These are phyloP conservation scores for Pontoporia blainvillei DNA, from an alignment of 2,113 vertebrate genomes.

Conservation along the genomic window DNA sequence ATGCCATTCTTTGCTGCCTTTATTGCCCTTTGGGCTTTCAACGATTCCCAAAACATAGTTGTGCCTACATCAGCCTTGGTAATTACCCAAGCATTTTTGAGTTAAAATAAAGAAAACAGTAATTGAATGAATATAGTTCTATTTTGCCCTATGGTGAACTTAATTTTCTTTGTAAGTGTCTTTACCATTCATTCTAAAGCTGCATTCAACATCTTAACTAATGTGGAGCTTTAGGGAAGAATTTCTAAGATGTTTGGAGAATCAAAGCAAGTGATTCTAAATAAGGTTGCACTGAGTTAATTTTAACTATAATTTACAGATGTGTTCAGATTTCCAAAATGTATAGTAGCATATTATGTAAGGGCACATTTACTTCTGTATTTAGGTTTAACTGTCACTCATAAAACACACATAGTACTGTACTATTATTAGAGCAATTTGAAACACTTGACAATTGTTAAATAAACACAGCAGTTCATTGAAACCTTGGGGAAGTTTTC, in stretches of 20 bases:
- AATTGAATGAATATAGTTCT: constrained; percentile 34
- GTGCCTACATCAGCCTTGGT: neutral
- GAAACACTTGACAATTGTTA: constrained; percentile 74
- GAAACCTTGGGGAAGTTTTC: constrained; percentile 76
- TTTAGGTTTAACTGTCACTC: constrained; percentile 65
- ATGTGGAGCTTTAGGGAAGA: neutral
- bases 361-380: constrained; percentile 21
- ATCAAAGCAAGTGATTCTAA: constrained; percentile 50
- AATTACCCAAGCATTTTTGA: constrained; percentile 9
- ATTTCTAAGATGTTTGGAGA: constrained; percentile 38
- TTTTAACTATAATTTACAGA: constrained; percentile 53
- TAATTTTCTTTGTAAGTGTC: constrained; percentile 23
- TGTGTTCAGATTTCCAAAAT: constrained; percentile 42
- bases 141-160: neutral
- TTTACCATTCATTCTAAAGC: constrained; percentile 27
- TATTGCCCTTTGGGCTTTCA: neutral
- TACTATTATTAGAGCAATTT: constrained; percentile 56
- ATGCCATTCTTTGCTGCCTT: neutral
- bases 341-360: neutral
- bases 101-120: constrained; percentile 41
- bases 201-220: constrained; percentile 12
- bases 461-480: constrained; percentile 80
- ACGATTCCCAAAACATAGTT: neutral
- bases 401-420: constrained; percentile 49
- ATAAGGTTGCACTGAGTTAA: neutral